phyloP scores from a whole-genome alignment of 2,888 invertebrate genomes.

The Conomelus anceps region DNA sequence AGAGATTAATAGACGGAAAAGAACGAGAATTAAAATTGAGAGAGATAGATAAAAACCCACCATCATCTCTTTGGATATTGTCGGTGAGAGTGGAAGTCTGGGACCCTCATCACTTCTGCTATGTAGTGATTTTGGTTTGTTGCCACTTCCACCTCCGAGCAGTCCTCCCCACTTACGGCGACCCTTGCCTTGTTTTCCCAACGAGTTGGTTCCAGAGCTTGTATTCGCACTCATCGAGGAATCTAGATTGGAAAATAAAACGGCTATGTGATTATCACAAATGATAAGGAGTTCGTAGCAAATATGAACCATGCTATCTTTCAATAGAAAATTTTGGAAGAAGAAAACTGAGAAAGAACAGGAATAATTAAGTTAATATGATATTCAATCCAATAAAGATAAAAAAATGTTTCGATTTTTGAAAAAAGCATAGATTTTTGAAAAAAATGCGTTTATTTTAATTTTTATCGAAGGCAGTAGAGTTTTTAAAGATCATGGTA shows the following conservation, averaged over 20 bases:
- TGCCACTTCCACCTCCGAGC: constrained; percentile 45
- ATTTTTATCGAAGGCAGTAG: too few species aligned
- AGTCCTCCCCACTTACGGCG: constrained; percentile 48
- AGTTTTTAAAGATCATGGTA: too few species aligned
- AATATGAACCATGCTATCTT: not conserved
- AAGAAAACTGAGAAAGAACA: too few species aligned
- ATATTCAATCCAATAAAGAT: too few species aligned
- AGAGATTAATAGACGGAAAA: too few species aligned
- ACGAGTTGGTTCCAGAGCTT: constrained; percentile 50
- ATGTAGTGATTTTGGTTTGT: constrained; percentile 36
- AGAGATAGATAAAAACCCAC: constrained; percentile 44
- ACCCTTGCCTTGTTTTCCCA: constrained; percentile 57
- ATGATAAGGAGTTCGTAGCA: not conserved
- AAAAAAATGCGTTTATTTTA: too few species aligned
- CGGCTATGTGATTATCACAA: too few species aligned
- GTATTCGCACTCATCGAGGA: constrained; percentile 26
- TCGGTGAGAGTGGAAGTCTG: constrained; percentile 62
- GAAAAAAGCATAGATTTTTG: too few species aligned
- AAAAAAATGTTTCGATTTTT: too few species aligned
- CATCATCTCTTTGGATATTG: constrained; percentile 73
- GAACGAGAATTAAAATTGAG: not conserved
- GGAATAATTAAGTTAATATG: too few species aligned
- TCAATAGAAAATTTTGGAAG: too few species aligned
- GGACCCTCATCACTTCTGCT: constrained; percentile 45
- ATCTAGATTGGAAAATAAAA: constrained; percentile 21